Evolutionary conservation across 2,888 invertebrate genomes (phyloP), one percentile per base, ranked within the genome.

Genomic region (Cryptocheilus praepositus): DNA sequence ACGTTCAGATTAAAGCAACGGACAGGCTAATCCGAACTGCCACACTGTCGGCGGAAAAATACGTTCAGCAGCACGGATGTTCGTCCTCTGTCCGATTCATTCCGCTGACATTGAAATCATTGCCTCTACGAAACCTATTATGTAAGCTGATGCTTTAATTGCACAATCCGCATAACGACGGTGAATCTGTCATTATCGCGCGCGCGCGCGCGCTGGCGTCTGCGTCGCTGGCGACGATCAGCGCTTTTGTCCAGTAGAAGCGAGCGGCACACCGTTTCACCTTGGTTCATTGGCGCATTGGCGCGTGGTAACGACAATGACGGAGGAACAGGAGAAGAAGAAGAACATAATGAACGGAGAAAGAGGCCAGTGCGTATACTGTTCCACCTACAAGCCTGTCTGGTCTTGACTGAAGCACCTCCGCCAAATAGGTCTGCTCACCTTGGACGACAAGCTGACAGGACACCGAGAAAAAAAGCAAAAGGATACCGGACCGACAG

Each of bases 401-500:
- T 59, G 67, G 59, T 57, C 58, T 16, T 45, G 71, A 77, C 68
- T 69, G 80, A 80, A 71, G 76, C 74, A 70, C 75, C 80, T 81
- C 68, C 77, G 69, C 76, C 76, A 83, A 82, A 83, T 83, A 79
- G 78, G 74, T 79, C 69, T 72, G 80, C 79, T 84, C 83, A 80
- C 84, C 84, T 83, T 83, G 82, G 77, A 79, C 76, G 77, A 81
- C 79, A 81, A 81, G 76, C 81, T 81, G 81, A 81, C 82, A 77
- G 79, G 79, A 76, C 64, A 69, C 69, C 18, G 19, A 11, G 49
- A 22, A 61, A 53, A 65, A 70, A 65, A 71, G 64, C 61, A 71
- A 63, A 60, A 58, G 58, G 15, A 59, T 64, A 56, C 61, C 36
- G 25, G 16, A 64, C 64, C 71, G 64, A 67, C 58, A 44, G 67